Evolutionary conservation across 2,888 invertebrate species (phyloP), one percentile per base, ranked within the genome.

Genomic region (Caenorhabditis sp.): DNA sequence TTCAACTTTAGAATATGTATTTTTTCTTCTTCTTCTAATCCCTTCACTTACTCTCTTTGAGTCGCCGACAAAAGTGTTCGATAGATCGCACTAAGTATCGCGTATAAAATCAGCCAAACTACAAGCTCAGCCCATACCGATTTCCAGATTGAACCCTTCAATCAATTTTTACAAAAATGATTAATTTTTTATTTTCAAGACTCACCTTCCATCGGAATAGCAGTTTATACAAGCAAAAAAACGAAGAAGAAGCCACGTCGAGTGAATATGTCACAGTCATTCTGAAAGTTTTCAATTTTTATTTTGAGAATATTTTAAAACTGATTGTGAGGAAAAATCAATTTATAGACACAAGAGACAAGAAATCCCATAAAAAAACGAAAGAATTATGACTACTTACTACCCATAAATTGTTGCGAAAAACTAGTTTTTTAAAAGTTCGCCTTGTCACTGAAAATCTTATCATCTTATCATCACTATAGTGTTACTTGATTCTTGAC

Each of bases 261-360:
- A 90, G 84, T 15, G 90, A 89, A 78, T 90, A 90, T 24, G 89
- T 90, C 24, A 90, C 88, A 15, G 90, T 90, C 90, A 90, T 90
- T 70, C 62, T 62, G 65, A 67, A 64, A 56, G 4, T 32, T 28
- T 5, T n/a, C 4, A n/a, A 28, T 24, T 32, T 26, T 18, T 9
- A 50, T 22, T 28, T 40, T 40, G 18, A 15, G 8, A 53, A 35
- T n/a, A n/a, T n/a, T n/a, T n/a, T n/a, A n/a, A n/a, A n/a, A n/a
- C n/a, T n/a, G n/a, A n/a, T n/a, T n/a, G n/a, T n/a, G n/a, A n/a
- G 20, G 22, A 51, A 15, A 65, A 53, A 35, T 47, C 24, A n/a
- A 13, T 24, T 9, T 9, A 28, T n/a, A 55, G 18, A 55, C 13
- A 18, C 35, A n/a, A 51, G 18, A 50, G 32, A 32, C 32, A 32